Evolutionary conservation across 2,888 invertebrate genomes (phyloP).

Genomic region (Leptinotarsa rubiginosa): DNA sequence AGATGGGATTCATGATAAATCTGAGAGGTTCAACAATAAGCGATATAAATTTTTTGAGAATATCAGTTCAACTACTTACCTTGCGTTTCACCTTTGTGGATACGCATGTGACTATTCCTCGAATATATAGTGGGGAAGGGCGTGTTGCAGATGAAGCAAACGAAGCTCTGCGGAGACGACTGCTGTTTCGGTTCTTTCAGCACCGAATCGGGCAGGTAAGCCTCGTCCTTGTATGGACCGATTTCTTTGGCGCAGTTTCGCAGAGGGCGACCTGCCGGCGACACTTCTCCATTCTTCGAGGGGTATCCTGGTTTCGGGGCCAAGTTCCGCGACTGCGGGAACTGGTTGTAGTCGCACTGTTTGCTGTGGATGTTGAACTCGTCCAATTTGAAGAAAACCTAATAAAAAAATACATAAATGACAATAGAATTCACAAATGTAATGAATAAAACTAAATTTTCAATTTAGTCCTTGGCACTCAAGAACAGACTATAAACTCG

Average conservation of each 20-base stretch:
- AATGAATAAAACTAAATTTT: no score
- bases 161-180: conserved; percentile 54
- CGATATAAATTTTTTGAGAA: no score
- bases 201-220: conserved; percentile 44
- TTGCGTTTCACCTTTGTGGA: conserved; percentile 61
- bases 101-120: conserved; percentile 65
- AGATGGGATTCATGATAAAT: no score
- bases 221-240: conserved; percentile 60
- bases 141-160: conserved; percentile 63
- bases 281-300: conserved; percentile 49
- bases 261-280: conserved; percentile 59
- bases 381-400: conserved; percentile 62
- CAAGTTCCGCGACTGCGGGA: conserved; percentile 42
- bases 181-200: conserved; percentile 37
- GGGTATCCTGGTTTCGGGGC: conserved; percentile 2
- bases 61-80: background rate
- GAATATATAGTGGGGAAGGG: conserved; percentile 65
- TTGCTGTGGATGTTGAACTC: conserved; percentile 64
- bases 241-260: conserved; percentile 62
- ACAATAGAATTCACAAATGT: no score
- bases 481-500: no score
- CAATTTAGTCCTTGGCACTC: no score
- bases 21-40: no score
- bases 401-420: background rate
- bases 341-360: conserved; percentile 57